Percentiles rank a stretch among this genome's conserved stretches.
Conservation (phyloP, 2,113 vertebrate genomes). For the Ameiurus melas region DNA sequence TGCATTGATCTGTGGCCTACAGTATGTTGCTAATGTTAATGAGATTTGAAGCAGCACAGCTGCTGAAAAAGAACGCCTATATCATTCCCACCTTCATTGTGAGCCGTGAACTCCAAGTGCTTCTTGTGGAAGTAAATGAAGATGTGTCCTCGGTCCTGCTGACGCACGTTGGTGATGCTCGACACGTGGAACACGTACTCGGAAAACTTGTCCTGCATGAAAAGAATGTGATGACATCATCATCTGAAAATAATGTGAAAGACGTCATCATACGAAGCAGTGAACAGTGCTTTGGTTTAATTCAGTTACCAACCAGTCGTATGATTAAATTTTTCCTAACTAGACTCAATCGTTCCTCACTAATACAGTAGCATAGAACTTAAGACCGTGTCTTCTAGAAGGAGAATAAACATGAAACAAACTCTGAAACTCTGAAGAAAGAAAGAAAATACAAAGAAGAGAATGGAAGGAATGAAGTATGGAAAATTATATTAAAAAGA, state of each 20-base stretch:
- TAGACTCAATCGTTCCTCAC: not conserved
- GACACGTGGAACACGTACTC: slow-evolving; percentile 75
- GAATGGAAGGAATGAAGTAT: too few relatives aligned
- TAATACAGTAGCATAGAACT: not conserved
- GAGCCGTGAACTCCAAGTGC: slow-evolving; percentile 76
- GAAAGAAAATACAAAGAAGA: too few relatives aligned
- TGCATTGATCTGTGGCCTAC: not conserved
- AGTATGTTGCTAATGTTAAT: not conserved
- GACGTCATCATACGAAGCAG: not conserved
- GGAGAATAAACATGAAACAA: not conserved
- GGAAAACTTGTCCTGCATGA: slow-evolving; percentile 70
- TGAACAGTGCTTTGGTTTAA: too few relatives aligned
- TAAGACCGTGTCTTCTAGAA: not conserved
- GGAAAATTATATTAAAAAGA: too few relatives aligned
- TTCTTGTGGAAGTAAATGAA: slow-evolving; percentile 73
- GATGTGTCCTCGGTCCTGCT: slow-evolving; percentile 66
- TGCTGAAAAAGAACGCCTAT: not conserved
- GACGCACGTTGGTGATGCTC: slow-evolving; percentile 68
- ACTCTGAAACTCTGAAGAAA: not conserved
- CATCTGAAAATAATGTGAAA: not conserved
- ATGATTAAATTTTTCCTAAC: not conserved
- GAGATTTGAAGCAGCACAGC: not conserved
- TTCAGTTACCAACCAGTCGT: not conserved
- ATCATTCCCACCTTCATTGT: slow-evolving; percentile 62
- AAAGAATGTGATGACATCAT: not conserved